Conservation (phyloP, 1,140 invertebrate genomes). For the Formica exsecta region DNA sequence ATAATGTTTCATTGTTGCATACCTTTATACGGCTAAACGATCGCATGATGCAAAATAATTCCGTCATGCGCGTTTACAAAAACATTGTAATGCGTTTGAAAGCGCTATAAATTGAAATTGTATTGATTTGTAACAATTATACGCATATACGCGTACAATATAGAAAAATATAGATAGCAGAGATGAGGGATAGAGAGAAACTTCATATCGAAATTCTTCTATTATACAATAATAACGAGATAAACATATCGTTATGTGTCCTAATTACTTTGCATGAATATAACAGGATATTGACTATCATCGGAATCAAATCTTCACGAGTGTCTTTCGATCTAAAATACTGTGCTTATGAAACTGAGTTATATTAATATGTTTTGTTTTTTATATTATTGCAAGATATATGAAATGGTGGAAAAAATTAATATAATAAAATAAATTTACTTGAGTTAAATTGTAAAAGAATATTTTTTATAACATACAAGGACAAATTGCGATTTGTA, state of each 20-base stretch:
- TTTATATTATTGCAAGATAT: neutral
- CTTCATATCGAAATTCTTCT: neutral
- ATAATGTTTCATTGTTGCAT: conserved; percentile 44
- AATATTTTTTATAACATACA: neutral
- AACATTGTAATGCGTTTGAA: conserved; percentile 5
- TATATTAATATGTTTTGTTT: neutral
- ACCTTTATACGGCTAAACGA: conserved; percentile 40
- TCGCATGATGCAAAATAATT: conserved; percentile 44
- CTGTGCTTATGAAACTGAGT: neutral
- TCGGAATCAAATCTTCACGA: neutral
- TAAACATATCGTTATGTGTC: neutral
- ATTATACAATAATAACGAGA: conserved; percentile 8
- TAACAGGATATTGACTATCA: neutral
- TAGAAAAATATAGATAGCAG: neutral
- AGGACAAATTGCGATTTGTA: neutral
- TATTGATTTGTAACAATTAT: neutral
- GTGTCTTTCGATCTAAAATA: neutral
- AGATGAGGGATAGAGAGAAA: neutral
- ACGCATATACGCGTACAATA: neutral
- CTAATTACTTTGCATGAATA: neutral
- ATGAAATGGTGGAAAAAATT: neutral
- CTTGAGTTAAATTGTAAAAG: neutral
- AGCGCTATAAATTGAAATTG: neutral
- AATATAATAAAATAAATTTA: neutral
- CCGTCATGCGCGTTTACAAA: conserved; percentile 18